Evolutionary conservation across 2,888 invertebrate species (phyloP).

Genomic region (Leptura quadrifasciata): DNA sequence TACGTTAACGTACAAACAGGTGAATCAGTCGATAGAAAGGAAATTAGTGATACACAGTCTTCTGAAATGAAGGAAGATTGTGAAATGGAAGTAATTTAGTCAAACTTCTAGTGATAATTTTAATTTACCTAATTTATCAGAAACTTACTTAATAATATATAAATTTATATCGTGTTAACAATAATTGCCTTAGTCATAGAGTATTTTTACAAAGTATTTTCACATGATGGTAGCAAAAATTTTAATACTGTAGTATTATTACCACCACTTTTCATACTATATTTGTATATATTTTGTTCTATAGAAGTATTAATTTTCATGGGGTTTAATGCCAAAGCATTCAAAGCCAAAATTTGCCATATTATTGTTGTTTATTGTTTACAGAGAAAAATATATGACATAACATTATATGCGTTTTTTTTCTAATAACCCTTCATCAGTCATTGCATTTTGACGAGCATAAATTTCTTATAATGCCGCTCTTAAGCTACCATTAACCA

Average conservation of each 20-base stretch:
- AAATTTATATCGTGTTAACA: conserved; percentile 64
- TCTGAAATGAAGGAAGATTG: conserved; percentile 49
- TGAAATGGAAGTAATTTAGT: conserved; percentile 67
- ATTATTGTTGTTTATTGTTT: conserved; percentile 72
- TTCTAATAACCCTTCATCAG: background rate
- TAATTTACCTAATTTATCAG: conserved; percentile 59
- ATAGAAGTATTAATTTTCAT: conserved; percentile 64
- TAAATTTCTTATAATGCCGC: too few relatives aligned
- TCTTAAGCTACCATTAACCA: too few relatives aligned
- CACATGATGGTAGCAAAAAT: conserved; percentile 66
- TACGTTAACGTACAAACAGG: conserved; percentile 72
- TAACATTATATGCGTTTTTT: conserved; percentile 45
- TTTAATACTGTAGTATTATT: conserved; percentile 62
- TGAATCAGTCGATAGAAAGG: conserved; percentile 66
- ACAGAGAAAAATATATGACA: conserved; percentile 66
- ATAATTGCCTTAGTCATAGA: conserved; percentile 70
- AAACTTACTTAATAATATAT: conserved; percentile 60
- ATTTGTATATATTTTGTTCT: conserved; percentile 59
- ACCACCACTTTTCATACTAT: conserved; percentile 60
- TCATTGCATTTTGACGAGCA: background rate
- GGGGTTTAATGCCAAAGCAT: conserved; percentile 74
- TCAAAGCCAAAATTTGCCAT: conserved; percentile 75
- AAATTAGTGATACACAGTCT: conserved; percentile 60
- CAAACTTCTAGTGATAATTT: conserved; percentile 70
- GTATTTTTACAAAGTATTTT: conserved; percentile 74